A percentile compares a stretch with the other conserved stretches of the same genome.
Evolutionary conservation across 2,888 invertebrate species (phyloP).

Genomic region (Petrolisthes manimaculis): DNA sequence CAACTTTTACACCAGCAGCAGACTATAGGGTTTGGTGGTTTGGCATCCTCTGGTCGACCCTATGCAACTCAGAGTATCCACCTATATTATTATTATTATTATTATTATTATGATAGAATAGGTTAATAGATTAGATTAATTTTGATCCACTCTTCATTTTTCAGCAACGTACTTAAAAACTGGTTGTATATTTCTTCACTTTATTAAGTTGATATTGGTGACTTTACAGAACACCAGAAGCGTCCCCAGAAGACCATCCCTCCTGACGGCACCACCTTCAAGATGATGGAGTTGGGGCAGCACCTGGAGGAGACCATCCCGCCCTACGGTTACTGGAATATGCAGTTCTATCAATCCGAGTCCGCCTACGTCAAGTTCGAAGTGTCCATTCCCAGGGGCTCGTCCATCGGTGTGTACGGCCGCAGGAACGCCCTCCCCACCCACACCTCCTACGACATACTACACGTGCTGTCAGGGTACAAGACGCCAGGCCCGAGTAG

Average conservation of each 20-base stretch:
- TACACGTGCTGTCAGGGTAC: conserved; percentile 72
- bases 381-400: conserved; percentile 90
- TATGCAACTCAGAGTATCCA: no score
- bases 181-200: no score
- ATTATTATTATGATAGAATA: no score
- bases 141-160: no score
- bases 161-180: no score
- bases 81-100: no score
- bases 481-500: conserved; percentile 46
- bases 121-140: no score
- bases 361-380: conserved; percentile 95
- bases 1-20: no score
- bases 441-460: conserved; percentile 95
- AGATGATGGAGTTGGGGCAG: conserved; percentile 89
- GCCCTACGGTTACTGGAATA: conserved; percentile 96
- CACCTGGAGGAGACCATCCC: conserved; percentile 89
- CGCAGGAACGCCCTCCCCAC: conserved; percentile 94
- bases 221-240: conserved; percentile 52
- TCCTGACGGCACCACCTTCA: conserved; percentile 92
- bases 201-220: no score
- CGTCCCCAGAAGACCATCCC: conserved; percentile 73
- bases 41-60: no score
- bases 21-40: no score
- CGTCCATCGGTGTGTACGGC: conserved; percentile 93
- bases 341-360: conserved; percentile 95